Percentiles rank a stretch among this genome's conserved stretches.
phyloP scores from a whole-genome alignment of 2,797 vertebrate species.

The Rhinophrynus dorsalis region DNA sequence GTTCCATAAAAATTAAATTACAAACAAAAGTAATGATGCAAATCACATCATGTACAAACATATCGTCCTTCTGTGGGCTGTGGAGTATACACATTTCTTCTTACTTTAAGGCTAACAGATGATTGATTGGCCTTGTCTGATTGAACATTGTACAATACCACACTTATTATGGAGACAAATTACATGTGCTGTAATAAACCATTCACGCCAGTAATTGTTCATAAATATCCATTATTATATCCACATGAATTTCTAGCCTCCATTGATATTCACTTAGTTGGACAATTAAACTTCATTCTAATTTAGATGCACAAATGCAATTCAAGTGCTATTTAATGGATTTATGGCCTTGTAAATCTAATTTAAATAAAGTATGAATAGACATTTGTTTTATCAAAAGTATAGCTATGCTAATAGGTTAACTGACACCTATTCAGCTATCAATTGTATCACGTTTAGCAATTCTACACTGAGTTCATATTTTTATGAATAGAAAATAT shows the following conservation, averaged over 20 bases:
- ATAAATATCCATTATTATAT: not conserved
- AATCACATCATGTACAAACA: too few relatives aligned
- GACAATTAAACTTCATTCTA: not conserved
- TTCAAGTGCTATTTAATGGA: not conserved
- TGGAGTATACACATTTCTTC: too few relatives aligned
- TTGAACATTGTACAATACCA: too few relatives aligned
- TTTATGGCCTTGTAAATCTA: not conserved
- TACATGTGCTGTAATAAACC: not conserved
- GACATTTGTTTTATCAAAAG: slow-evolving; percentile 49
- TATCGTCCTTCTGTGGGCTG: too few relatives aligned
- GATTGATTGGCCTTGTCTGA: too few relatives aligned
- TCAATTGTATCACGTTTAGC: not conserved
- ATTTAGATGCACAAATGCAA: not conserved
- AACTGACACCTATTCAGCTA: not conserved
- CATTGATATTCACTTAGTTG: not conserved
- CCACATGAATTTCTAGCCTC: not conserved
- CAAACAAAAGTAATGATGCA: too few relatives aligned
- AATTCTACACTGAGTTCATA: not conserved
- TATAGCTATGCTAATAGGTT: not conserved
- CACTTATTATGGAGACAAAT: not conserved
- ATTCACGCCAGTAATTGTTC: not conserved
- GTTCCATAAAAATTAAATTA: too few relatives aligned
- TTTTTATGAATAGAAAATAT: too few relatives aligned
- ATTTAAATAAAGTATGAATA: slow-evolving; percentile 33
- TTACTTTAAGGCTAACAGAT: too few relatives aligned